A percentile compares a stretch with the other conserved stretches of the same genome.
Conservation (phyloP, 2,888 invertebrate species). For the Dryadula phaetusa region DNA sequence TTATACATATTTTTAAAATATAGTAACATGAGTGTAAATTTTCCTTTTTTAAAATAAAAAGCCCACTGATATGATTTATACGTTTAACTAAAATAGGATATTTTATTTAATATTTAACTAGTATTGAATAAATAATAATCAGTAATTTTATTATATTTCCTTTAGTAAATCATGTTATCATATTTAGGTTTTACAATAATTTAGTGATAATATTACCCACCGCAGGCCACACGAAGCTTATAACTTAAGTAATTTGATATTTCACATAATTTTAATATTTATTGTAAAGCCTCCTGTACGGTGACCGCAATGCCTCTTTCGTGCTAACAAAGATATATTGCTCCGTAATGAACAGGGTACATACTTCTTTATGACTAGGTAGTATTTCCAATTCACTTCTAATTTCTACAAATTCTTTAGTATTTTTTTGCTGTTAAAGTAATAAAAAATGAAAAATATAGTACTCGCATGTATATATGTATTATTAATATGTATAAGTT, state of each 20-base stretch:
- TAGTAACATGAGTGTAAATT: too few relatives aligned
- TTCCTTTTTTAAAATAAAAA: too few relatives aligned
- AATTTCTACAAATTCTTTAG: background rate
- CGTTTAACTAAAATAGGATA: too few relatives aligned
- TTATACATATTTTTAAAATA: background rate
- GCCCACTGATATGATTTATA: too few relatives aligned
- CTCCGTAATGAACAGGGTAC: slow-evolving; percentile 42
- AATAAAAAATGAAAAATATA: too few relatives aligned
- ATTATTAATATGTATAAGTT: too few relatives aligned
- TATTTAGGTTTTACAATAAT: background rate
- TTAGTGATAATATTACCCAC: slow-evolving; percentile 5
- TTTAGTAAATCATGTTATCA: background rate
- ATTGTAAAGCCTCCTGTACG: slow-evolving; percentile 28
- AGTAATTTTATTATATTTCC: too few relatives aligned
- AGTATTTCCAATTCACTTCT: slow-evolving; percentile 45
- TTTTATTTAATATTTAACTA: too few relatives aligned
- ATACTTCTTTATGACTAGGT: slow-evolving; percentile 28
- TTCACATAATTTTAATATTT: slow-evolving; percentile 31
- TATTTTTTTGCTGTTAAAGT: too few relatives aligned
- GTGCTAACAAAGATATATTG: slow-evolving; percentile 47
- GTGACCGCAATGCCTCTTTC: slow-evolving; percentile 42
- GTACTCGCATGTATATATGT: too few relatives aligned
- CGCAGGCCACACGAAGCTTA: slow-evolving; percentile 17
- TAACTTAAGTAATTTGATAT: slow-evolving; percentile 31
- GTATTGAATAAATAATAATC: too few relatives aligned